Conservation (phyloP, 2,113 vertebrate species). For the Ochotona curzoniae region DNA sequence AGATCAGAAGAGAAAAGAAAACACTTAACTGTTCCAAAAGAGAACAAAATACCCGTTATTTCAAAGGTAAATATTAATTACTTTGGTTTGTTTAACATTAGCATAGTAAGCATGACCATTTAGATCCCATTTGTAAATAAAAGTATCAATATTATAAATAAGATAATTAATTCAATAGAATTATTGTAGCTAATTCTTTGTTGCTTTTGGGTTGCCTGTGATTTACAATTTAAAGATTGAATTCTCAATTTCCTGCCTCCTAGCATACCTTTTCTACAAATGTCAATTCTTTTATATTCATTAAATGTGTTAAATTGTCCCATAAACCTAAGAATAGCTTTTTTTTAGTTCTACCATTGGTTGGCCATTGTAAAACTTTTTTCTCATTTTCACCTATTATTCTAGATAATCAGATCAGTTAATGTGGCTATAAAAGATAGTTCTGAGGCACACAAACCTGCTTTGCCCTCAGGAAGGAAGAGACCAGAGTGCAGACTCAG, state of each 20-base stretch:
- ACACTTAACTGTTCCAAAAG: conserved; percentile 91
- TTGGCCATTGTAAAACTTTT: background rate
- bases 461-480: no score
- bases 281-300: background rate
- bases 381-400: background rate
- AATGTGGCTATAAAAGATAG: background rate
- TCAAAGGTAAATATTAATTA: conserved; percentile 85
- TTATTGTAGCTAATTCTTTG: conserved; percentile 5
- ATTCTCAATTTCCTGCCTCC: conserved; percentile 12
- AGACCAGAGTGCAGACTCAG: no score
- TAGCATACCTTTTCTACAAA: conserved; percentile 26
- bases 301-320: background rate
- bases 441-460: no score
- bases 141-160: background rate
- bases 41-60: conserved; percentile 91
- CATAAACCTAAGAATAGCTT: background rate
- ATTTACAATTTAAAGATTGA: background rate
- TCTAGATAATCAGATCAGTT: conserved; percentile 14
- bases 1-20: conserved; percentile 96
- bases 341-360: conserved; percentile 24
- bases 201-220: conserved; percentile 30
- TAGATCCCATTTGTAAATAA: background rate
- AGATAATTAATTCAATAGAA: conserved; percentile 12
- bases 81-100: background rate
- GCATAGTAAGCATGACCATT: background rate